These are phyloP conservation scores for Zaprionus nigranus DNA, from an alignment of 1,140 invertebrate genomes.

Conservation along the genomic window DNA sequence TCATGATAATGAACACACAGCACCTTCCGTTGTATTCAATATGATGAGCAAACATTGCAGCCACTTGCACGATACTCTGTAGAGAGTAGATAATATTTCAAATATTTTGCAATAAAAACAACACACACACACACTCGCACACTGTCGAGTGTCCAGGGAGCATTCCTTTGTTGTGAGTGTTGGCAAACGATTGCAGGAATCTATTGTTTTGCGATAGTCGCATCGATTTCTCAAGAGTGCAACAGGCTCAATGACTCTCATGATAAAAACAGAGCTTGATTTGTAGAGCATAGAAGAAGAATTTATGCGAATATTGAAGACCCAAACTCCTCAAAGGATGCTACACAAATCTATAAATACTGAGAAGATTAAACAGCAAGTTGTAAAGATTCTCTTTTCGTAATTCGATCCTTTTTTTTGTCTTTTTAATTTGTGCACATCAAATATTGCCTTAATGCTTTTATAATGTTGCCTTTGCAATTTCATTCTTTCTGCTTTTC, in stretches of 20 bases:
- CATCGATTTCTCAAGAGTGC: too few relatives aligned
- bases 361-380: too few relatives aligned
- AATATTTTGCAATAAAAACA: neutral
- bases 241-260: too few relatives aligned
- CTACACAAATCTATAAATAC: neutral
- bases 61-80: neutral
- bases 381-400: too few relatives aligned
- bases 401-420: too few relatives aligned
- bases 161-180: neutral
- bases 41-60: neutral
- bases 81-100: neutral
- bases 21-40: neutral
- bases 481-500: neutral
- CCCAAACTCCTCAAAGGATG: neutral
- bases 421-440: neutral
- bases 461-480: too few relatives aligned
- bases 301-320: too few relatives aligned
- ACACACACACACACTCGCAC: neutral
- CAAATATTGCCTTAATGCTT: neutral
- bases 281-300: too few relatives aligned
- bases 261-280: too few relatives aligned
- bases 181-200: neutral
- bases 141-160: neutral
- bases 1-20: conserved; percentile 22
- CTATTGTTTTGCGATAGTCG: neutral